Evolutionary conservation across 1,140 invertebrate species (phyloP).

Genomic region (Anthonomus grandis): DNA sequence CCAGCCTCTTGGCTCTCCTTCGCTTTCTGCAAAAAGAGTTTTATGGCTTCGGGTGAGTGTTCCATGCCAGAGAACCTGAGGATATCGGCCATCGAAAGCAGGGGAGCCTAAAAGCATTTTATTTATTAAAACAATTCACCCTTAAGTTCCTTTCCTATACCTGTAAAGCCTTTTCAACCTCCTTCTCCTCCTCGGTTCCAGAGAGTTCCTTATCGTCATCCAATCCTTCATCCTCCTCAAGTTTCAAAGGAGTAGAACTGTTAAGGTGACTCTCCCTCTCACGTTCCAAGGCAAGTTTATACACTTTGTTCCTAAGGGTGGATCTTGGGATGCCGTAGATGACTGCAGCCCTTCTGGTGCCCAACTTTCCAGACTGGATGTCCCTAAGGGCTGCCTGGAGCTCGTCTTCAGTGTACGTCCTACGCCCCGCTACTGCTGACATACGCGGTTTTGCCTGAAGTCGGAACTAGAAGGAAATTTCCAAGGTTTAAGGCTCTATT

Average conservation of each 20-base stretch:
- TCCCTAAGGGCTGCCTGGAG: conserved; percentile 85
- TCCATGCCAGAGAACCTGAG: conserved; percentile 57
- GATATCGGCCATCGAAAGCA: conserved; percentile 60
- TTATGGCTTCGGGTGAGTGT: conserved; percentile 56
- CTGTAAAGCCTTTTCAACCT: conserved; percentile 58
- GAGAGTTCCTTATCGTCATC: conserved; percentile 60
- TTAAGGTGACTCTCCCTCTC: conserved; percentile 59
- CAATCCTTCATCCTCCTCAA: conserved; percentile 46
- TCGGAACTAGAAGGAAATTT: conserved; percentile 49
- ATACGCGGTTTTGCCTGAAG: conserved; percentile 62
- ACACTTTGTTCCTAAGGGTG: conserved; percentile 91
- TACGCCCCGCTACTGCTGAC: conserved; percentile 58
- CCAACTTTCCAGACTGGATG: conserved; percentile 88
- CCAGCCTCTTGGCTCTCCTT: conserved; percentile 52
- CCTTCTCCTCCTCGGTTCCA: conserved; percentile 63
- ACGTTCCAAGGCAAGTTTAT: conserved; percentile 75
- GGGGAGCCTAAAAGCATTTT: conserved; percentile 26
- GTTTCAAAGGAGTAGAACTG: conserved; percentile 47
- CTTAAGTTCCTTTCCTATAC: neutral
- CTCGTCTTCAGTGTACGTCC: conserved; percentile 89
- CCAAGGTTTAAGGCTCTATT: too few relatives aligned
- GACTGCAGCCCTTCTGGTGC: conserved; percentile 85
- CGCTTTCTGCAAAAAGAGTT: conserved; percentile 53
- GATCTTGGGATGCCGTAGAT: conserved; percentile 94
- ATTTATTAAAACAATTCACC: neutral